Conservation (phyloP, 2,113 vertebrate genomes). For the Shinisaurus crocodilurus region DNA sequence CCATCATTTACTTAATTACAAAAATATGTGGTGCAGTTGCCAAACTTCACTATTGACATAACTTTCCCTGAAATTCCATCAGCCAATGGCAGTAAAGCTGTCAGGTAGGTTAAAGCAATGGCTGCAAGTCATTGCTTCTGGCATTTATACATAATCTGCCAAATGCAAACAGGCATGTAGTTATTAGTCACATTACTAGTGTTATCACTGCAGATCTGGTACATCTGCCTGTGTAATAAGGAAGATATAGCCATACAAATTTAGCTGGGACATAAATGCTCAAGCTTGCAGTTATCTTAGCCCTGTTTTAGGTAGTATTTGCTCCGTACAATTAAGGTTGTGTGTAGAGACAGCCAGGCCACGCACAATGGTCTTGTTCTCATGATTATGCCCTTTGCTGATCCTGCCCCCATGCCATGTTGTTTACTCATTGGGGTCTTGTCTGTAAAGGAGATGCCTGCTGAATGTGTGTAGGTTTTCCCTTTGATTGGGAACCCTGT, state of each 20-base stretch:
- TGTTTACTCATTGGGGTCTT: not conserved
- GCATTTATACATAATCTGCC: conserved; percentile 59
- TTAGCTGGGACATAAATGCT: not conserved
- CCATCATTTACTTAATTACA: conserved; percentile 63
- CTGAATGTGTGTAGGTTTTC: not conserved
- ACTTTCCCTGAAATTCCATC: conserved; percentile 68
- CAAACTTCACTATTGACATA: conserved; percentile 69
- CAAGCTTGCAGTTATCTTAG: no score
- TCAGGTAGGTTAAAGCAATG: conserved; percentile 64
- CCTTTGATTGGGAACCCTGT: not conserved
- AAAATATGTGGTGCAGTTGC: conserved; percentile 65
- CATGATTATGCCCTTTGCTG: not conserved
- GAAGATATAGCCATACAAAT: not conserved
- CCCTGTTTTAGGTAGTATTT: not conserved
- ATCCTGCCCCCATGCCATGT: not conserved
- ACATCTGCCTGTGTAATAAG: conserved; percentile 36
- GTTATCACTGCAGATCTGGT: conserved; percentile 60
- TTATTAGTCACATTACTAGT: conserved; percentile 67
- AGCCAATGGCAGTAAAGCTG: conserved; percentile 68
- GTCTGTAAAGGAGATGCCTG: not conserved
- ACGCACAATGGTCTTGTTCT: not conserved
- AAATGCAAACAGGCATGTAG: conserved; percentile 66
- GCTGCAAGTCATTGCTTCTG: conserved; percentile 61
- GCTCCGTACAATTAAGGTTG: no score
- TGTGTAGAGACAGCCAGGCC: no score